Conservation (phyloP, 2,888 invertebrate genomes). For the Branchipolynoe longqiensis region DNA sequence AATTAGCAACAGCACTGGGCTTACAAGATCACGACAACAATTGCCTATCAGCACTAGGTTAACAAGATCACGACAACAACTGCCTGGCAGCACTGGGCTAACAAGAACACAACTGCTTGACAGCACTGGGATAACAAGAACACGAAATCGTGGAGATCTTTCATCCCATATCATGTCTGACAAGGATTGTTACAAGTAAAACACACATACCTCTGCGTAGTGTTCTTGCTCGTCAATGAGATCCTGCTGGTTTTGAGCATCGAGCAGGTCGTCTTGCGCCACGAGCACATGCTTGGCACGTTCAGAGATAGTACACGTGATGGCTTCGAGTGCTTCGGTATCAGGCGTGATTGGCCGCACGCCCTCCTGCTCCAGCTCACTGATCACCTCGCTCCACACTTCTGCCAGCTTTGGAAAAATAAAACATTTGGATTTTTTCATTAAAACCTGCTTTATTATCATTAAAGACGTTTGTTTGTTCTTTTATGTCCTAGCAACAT, state of each 20-base stretch:
- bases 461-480: no score
- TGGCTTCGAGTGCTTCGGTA: slow-evolving; percentile 80
- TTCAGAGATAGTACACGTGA: slow-evolving; percentile 79
- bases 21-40: no score
- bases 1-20: no score
- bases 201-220: slow-evolving; percentile 79
- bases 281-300: slow-evolving; percentile 76
- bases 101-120: no score
- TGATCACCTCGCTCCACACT: slow-evolving; percentile 80
- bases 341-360: slow-evolving; percentile 81
- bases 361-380: slow-evolving; percentile 78
- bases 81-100: no score
- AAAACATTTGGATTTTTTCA: neutral
- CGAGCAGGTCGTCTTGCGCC: slow-evolving; percentile 79
- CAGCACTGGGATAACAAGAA: no score
- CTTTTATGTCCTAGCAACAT: no score
- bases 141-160: no score
- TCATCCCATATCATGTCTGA: no score
- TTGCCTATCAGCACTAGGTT: no score
- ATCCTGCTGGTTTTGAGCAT: slow-evolving; percentile 80
- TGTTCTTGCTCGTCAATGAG: slow-evolving; percentile 80
- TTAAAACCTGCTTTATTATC: no score
- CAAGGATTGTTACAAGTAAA: neutral
- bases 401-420: slow-evolving; percentile 76
- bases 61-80: no score